phyloP scores from a whole-genome alignment of 2,888 invertebrate species.

The Synanthedon tipuliformis region DNA sequence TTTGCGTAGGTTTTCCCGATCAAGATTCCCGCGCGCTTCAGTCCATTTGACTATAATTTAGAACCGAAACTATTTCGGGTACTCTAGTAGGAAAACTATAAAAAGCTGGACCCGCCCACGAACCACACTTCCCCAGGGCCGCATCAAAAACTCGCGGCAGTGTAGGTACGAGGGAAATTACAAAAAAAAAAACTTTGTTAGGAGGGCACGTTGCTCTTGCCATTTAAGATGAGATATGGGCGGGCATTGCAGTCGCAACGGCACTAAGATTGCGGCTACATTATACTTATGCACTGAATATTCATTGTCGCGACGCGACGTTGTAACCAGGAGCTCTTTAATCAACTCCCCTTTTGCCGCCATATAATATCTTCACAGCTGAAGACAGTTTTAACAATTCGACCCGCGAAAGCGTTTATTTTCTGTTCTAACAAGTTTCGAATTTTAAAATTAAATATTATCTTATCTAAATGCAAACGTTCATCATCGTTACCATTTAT shows the following conservation, averaged over 20 bases:
- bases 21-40: constrained; percentile 1
- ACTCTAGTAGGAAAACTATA: constrained; percentile 25
- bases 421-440: too few relatives aligned
- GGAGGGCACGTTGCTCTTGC: constrained; percentile 34
- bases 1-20: not conserved
- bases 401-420: too few relatives aligned
- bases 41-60: constrained; percentile 17
- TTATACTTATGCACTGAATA: constrained; percentile 59
- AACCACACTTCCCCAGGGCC: constrained; percentile 25
- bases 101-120: constrained; percentile 21
- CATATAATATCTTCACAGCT: not conserved
- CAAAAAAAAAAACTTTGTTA: constrained; percentile 16
- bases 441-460: too few relatives aligned
- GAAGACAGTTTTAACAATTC: not conserved
- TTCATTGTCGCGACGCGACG: constrained; percentile 33
- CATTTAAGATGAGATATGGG: constrained; percentile 63
- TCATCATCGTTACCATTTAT: too few relatives aligned
- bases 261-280: constrained; percentile 47
- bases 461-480: too few relatives aligned
- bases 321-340: constrained; percentile 30
- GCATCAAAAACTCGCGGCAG: constrained; percentile 1
- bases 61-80: constrained; percentile 15
- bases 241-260: constrained; percentile 35
- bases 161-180: constrained; percentile 8
- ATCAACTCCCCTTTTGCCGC: constrained; percentile 40